Evolutionary conservation across 2,797 vertebrate genomes (phyloP).

Genomic region (Intellagama lesueurii): DNA sequence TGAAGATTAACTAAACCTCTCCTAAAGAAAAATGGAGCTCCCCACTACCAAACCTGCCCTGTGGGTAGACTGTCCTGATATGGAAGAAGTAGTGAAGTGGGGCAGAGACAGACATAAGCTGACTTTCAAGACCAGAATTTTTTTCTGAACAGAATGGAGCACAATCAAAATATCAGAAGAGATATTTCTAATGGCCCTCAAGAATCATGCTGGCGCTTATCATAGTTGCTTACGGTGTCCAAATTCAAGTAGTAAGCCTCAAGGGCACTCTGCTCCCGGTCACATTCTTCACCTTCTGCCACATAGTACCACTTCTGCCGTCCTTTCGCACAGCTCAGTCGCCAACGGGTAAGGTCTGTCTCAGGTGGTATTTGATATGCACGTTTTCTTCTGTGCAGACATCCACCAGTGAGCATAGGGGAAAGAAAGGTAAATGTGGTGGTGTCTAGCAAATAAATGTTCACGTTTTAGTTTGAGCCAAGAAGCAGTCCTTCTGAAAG

Average conservation of each 20-base stretch:
- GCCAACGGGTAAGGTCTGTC: slow-evolving; percentile 14
- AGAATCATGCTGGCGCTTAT: neutral
- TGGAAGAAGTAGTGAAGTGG: neutral
- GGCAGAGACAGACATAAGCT: neutral
- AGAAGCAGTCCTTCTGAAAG: neutral
- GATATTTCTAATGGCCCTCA: neutral
- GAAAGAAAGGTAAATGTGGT: neutral
- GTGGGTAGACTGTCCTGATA: neutral
- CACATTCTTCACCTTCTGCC: neutral
- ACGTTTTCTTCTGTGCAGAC: neutral
- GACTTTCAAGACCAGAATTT: neutral
- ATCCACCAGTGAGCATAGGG: neutral
- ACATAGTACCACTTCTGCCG: slow-evolving; percentile 2
- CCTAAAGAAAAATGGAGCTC: neutral
- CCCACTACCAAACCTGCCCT: neutral
- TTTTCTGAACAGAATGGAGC: neutral
- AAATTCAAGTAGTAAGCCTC: slow-evolving; percentile 10
- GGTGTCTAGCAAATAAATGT: neutral
- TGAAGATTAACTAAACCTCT: neutral
- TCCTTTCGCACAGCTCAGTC: slow-evolving; percentile 2
- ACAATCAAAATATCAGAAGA: neutral
- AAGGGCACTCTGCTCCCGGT: slow-evolving; percentile 1
- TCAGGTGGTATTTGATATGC: neutral
- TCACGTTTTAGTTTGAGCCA: neutral
- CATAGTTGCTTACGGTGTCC: slow-evolving; percentile 1